Evolutionary conservation across 2,888 invertebrate species (phyloP).

Genomic region (Eupithecia inturbata): DNA sequence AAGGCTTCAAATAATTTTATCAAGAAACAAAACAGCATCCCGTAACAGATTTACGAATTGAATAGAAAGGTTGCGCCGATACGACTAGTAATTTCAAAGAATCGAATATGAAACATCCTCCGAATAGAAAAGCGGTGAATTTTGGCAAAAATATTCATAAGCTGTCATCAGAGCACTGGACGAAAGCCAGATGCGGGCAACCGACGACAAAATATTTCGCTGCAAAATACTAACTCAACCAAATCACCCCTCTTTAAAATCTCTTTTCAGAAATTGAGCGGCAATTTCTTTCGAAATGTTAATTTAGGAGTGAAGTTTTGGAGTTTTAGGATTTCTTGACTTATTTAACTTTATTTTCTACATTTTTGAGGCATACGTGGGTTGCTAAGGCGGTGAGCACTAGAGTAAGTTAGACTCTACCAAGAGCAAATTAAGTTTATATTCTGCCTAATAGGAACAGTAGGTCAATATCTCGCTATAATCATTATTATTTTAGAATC

Average conservation of each 20-base stretch:
- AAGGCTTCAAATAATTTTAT: slow-evolving; percentile 21
- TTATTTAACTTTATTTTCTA: background rate
- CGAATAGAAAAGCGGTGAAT: slow-evolving; percentile 71
- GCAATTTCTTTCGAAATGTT: slow-evolving; percentile 63
- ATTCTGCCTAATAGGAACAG: background rate
- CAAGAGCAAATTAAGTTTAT: background rate
- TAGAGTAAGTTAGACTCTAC: background rate
- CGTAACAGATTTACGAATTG: slow-evolving; percentile 17
- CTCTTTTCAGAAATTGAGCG: slow-evolving; percentile 75
- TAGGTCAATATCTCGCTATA: background rate
- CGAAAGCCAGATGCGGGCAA: slow-evolving; percentile 79
- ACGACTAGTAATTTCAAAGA: slow-evolving; percentile 56
- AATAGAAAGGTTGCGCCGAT: slow-evolving; percentile 30
- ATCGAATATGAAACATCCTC: slow-evolving; percentile 68
- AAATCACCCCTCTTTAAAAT: slow-evolving; percentile 80
- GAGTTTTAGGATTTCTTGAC: slow-evolving; percentile 19
- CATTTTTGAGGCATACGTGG: background rate
- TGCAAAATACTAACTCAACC: slow-evolving; percentile 79
- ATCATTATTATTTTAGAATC: background rate
- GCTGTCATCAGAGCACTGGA: slow-evolving; percentile 83
- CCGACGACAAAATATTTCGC: slow-evolving; percentile 80
- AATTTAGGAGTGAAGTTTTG: slow-evolving; percentile 53
- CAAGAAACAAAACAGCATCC: slow-evolving; percentile 3
- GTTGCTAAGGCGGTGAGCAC: background rate
- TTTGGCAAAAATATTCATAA: slow-evolving; percentile 84